phyloP scores from a whole-genome alignment of 2,113 vertebrate genomes.

The Struthio camelus region DNA sequence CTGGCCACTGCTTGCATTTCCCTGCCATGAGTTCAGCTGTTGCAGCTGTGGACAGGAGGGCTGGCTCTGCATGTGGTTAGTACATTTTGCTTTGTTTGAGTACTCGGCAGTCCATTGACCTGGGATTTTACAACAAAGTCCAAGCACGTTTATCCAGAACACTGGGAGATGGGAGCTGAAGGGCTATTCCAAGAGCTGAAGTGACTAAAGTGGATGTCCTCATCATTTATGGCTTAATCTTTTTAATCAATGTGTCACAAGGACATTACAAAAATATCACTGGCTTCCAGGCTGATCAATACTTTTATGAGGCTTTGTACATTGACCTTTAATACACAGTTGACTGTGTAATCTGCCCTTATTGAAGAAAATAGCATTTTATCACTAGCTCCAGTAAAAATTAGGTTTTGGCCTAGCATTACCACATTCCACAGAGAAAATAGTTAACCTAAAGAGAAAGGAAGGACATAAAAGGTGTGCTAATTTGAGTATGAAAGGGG shows the following conservation, averaged over 20 bases:
- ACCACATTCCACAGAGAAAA: background rate
- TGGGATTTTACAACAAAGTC: conserved; percentile 69
- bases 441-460: background rate
- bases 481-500: conserved; percentile 19
- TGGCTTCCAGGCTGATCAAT: background rate
- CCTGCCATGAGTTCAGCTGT: conserved; percentile 25
- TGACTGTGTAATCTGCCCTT: background rate
- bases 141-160: conserved; percentile 79
- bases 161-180: conserved; percentile 46
- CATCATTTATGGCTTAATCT: conserved; percentile 39
- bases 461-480: background rate
- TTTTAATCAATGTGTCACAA: conserved; percentile 31
- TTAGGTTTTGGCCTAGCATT: background rate
- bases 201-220: conserved; percentile 21
- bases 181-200: conserved; percentile 70
- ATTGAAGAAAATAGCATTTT: conserved; percentile 1
- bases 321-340: conserved; percentile 20
- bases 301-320: conserved; percentile 3
- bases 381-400: background rate
- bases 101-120: conserved; percentile 68
- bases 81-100: conserved; percentile 74
- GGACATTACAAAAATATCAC: conserved; percentile 53
- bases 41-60: conserved; percentile 22
- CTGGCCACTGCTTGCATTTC: conserved; percentile 32
- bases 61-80: conserved; percentile 59